Evolutionary conservation across 2,113 vertebrate species (phyloP).

Genomic region (Chionis minor): DNA sequence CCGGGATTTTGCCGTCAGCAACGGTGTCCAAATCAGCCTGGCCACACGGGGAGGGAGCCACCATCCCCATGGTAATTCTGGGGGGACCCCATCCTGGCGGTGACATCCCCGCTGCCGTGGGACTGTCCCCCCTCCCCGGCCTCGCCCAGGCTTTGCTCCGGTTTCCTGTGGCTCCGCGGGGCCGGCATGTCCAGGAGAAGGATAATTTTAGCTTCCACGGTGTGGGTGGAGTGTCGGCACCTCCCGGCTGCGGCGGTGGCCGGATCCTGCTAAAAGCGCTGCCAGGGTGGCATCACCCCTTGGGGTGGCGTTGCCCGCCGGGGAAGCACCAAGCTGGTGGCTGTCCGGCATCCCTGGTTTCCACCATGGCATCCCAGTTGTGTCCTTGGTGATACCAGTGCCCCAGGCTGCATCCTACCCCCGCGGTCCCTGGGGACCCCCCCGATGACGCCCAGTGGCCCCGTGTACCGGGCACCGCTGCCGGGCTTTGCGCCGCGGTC

Average conservation of each 20-base stretch:
- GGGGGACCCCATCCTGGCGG: background rate
- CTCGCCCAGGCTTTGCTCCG: background rate
- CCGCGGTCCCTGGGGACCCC: accelerated
- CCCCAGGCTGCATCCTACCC: accelerated
- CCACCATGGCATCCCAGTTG: accelerated
- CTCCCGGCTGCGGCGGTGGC: background rate
- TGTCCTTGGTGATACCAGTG: background rate
- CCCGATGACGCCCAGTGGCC: accelerated
- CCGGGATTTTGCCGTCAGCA: background rate
- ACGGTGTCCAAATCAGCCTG: background rate
- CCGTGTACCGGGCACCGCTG: background rate
- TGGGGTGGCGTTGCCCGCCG: background rate
- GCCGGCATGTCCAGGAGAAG: background rate
- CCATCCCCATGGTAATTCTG: background rate
- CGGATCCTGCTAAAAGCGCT: background rate
- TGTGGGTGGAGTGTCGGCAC: background rate
- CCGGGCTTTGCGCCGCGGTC: accelerated
- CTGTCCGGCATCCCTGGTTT: background rate
- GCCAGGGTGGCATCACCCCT: background rate
- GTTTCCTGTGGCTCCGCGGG: background rate
- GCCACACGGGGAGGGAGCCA: background rate
- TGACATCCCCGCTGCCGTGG: background rate
- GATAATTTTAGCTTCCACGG: background rate
- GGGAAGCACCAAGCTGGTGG: too few species aligned
- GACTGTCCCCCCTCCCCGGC: background rate